Percentiles rank a stretch among this genome's conserved stretches.
These are phyloP conservation scores for Pteropus alecto DNA, from an alignment of 2,113 vertebrate species.

Conservation along the genomic window DNA sequence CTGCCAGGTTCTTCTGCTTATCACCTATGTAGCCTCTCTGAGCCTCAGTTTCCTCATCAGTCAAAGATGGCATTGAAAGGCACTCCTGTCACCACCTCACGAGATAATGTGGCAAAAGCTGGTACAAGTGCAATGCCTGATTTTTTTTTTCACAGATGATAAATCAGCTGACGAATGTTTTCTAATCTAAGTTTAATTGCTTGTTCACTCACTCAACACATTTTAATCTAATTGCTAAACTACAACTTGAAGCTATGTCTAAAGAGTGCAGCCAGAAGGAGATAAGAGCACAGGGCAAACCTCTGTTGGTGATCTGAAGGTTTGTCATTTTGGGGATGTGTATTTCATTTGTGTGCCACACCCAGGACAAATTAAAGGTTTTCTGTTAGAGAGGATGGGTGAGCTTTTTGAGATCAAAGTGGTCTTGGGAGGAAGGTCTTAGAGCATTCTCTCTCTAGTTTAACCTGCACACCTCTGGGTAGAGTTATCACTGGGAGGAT, in stretches of 20 bases:
- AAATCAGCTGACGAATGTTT: neutral
- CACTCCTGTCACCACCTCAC: neutral
- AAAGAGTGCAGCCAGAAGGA: neutral
- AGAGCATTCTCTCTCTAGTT: neutral
- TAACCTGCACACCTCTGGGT: neutral
- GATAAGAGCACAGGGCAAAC: accelerated
- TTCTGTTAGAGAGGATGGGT: neutral
- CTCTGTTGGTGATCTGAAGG: accelerated
- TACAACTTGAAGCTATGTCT: neutral
- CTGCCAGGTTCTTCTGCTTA: neutral
- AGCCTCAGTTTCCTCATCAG: neutral
- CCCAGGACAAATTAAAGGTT: neutral
- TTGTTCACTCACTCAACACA: neutral
- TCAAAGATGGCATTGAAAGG: neutral
- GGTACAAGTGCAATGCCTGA: too few relatives aligned
- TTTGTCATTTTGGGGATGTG: neutral
- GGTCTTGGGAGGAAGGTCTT: neutral
- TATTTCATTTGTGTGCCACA: neutral
- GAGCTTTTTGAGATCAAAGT: neutral
- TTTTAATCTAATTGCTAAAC: neutral
- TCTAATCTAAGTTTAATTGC: neutral
- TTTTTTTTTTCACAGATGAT: neutral
- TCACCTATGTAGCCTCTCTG: accelerated
- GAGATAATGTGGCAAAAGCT: neutral
- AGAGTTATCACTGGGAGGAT: too few relatives aligned